Percentiles rank a stretch among this genome's conserved stretches.
phyloP scores from a whole-genome alignment of 2,888 invertebrate species.

The Desoria tigrina region DNA sequence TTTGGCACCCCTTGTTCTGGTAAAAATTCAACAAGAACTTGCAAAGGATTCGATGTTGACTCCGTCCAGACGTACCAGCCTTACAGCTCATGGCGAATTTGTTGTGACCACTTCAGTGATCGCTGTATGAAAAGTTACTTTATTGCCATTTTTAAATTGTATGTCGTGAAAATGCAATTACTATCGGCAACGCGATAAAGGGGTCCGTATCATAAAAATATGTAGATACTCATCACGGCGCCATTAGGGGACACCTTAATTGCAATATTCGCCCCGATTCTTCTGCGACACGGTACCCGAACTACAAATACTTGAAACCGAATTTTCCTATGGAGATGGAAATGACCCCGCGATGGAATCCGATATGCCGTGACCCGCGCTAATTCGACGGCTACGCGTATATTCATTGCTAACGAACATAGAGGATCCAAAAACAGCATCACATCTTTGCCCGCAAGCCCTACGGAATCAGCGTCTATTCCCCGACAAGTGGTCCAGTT shows the following conservation, averaged over 20 bases:
- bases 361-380: too few relatives aligned
- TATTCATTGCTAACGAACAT: too few relatives aligned
- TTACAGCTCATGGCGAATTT: slow-evolving; percentile 14
- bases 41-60: background rate
- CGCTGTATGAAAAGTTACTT: too few relatives aligned
- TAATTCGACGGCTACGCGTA: too few relatives aligned
- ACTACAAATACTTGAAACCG: slow-evolving; percentile 18
- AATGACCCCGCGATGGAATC: slow-evolving; percentile 16
- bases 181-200: too few relatives aligned
- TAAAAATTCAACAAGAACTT: slow-evolving; percentile 27
- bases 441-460: too few relatives aligned
- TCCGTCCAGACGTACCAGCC: background rate
- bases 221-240: slow-evolving; percentile 49
- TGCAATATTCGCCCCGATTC: slow-evolving; percentile 31
- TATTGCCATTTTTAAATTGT: too few relatives aligned
- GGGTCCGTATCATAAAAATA: too few relatives aligned
- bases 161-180: too few relatives aligned
- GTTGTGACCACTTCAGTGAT: slow-evolving; percentile 46
- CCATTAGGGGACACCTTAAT: slow-evolving; percentile 47
- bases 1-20: slow-evolving; percentile 46
- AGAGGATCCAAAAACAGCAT: too few relatives aligned
- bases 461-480: too few relatives aligned
- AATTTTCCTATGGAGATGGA: slow-evolving; percentile 43
- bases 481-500: too few relatives aligned
- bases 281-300: slow-evolving; percentile 27